These are phyloP conservation scores for Chorisops tibialis DNA, from an alignment of 2,888 invertebrate species.

Conservation along the genomic window DNA sequence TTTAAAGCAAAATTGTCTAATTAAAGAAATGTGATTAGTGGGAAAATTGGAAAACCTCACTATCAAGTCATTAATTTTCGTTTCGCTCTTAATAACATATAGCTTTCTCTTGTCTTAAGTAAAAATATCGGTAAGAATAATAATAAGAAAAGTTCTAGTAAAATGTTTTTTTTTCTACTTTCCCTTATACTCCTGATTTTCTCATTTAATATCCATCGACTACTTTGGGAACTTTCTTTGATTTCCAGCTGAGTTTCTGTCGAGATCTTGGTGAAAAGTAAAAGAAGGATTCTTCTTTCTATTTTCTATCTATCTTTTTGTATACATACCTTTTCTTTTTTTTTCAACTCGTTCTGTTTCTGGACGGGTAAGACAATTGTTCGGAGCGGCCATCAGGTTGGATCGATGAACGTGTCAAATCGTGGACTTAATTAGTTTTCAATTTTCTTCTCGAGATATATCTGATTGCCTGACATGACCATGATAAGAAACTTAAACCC, in stretches of 20 bases:
- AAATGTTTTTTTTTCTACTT: background rate
- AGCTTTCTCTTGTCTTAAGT: slow-evolving; percentile 1
- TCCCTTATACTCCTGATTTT: slow-evolving; percentile 19
- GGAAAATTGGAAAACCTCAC: slow-evolving; percentile 21
- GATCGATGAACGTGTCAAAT: slow-evolving; percentile 31
- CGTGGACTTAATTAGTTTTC: slow-evolving; percentile 32
- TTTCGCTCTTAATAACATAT: slow-evolving; percentile 22
- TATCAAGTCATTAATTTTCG: slow-evolving; percentile 30
- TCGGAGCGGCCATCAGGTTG: slow-evolving; percentile 22
- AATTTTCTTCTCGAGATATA: slow-evolving; percentile 25
- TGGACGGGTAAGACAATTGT: slow-evolving; percentile 4
- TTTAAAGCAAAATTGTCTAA: too few relatives aligned
- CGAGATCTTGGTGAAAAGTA: background rate
- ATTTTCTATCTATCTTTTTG: background rate
- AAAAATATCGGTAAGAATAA: slow-evolving; percentile 20
- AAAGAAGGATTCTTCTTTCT: background rate
- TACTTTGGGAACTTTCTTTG: slow-evolving; percentile 24
- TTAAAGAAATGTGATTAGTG: too few relatives aligned
- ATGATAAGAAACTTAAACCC: slow-evolving; percentile 19
- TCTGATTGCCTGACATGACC: slow-evolving; percentile 16
- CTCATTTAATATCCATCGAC: slow-evolving; percentile 28
- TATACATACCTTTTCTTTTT: background rate
- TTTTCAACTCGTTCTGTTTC: background rate
- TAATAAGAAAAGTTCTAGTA: slow-evolving; percentile 29
- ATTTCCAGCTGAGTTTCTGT: slow-evolving; percentile 24